Evolutionary conservation across 2,888 invertebrate genomes (phyloP).

Genomic region (Syrista parreyssii): DNA sequence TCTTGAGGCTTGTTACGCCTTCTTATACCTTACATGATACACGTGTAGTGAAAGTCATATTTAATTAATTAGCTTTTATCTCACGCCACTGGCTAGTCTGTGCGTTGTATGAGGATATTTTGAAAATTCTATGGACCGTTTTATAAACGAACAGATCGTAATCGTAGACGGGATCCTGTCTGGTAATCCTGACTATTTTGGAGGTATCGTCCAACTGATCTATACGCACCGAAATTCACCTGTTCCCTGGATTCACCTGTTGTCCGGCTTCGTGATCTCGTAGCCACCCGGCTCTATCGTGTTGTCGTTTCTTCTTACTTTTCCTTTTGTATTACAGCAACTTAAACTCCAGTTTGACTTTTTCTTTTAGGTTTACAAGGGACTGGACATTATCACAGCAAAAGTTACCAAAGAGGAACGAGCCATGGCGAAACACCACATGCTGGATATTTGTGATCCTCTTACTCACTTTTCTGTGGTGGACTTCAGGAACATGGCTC

Average conservation of each 20-base stretch:
- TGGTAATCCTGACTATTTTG: neutral
- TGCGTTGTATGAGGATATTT: neutral
- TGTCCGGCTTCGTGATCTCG: neutral
- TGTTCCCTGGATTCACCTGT: neutral
- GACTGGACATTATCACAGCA: constrained; percentile 92
- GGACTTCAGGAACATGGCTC: constrained; percentile 83
- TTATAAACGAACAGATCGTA: neutral
- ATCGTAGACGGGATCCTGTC: neutral
- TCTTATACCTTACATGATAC: neutral
- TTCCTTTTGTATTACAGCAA: neutral
- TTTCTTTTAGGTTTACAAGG: constrained; percentile 86
- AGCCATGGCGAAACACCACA: constrained; percentile 82
- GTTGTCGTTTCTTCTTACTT: neutral
- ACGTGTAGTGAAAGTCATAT: neutral
- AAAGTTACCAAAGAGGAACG: constrained; percentile 89
- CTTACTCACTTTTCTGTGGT: constrained; percentile 83
- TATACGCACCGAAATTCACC: neutral
- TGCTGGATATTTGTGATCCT: constrained; percentile 88
- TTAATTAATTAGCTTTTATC: neutral
- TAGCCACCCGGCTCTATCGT: neutral
- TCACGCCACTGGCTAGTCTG: neutral
- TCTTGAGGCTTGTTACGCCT: neutral
- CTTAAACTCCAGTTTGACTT: neutral
- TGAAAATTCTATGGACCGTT: neutral
- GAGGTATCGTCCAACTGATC: neutral